Conservation (phyloP, 2,888 invertebrate species). For the Dromius quadrimaculatus region DNA sequence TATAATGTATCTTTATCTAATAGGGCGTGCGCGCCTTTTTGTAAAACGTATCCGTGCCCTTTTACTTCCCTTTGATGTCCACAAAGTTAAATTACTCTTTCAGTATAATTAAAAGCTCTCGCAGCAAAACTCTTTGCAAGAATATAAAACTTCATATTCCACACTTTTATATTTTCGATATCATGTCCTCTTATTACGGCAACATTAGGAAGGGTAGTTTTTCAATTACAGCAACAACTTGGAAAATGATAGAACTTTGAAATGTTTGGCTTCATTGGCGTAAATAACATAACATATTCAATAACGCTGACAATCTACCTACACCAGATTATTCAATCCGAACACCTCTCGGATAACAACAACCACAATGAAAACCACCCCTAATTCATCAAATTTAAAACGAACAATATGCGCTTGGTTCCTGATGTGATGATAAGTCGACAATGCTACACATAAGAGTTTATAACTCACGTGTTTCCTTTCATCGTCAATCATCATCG, state of each 20-base stretch:
- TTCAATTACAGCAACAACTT: no score
- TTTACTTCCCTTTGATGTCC: slow-evolving; percentile 36
- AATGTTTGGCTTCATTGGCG: no score
- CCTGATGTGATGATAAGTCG: slow-evolving; percentile 37
- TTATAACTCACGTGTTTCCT: slow-evolving; percentile 38
- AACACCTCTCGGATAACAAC: no score
- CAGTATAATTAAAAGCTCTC: slow-evolving; percentile 45
- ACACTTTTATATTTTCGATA: slow-evolving; percentile 29
- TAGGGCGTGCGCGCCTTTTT: slow-evolving; percentile 46
- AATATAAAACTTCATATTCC: slow-evolving; percentile 8
- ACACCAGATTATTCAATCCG: no score
- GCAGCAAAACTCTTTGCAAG: slow-evolving; percentile 6
- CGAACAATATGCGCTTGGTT: no score
- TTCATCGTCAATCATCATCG: slow-evolving; percentile 34
- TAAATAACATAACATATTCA: no score
- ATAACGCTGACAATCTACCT: no score
- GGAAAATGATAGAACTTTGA: no score
- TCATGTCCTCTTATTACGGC: slow-evolving; percentile 23
- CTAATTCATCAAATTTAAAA: slow-evolving; percentile 18
- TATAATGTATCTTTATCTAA: slow-evolving; percentile 46
- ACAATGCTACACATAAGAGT: slow-evolving; percentile 41
- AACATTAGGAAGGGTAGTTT: no score
- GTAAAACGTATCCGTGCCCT: slow-evolving; percentile 31
- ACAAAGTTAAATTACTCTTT: slow-evolving; percentile 46
- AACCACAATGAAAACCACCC: no score